These are phyloP conservation scores for Pseudococcus longispinus DNA, from an alignment of 2,888 invertebrate genomes.

Conservation along the genomic window DNA sequence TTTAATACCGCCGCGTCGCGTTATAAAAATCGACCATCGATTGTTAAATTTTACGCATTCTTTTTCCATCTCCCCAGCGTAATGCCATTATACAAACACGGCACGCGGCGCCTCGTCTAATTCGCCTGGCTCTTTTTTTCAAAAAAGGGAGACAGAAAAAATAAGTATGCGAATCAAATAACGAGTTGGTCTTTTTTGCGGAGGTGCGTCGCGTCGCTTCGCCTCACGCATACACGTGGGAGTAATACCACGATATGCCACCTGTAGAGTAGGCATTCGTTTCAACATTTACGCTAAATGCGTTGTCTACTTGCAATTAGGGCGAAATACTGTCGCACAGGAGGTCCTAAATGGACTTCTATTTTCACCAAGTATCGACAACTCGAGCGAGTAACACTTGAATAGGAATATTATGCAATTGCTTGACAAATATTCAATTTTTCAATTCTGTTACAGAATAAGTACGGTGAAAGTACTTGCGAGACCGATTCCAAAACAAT, in stretches of 20 bases:
- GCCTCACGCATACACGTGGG: background rate
- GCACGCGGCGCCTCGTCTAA: background rate
- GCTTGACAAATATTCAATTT: too few relatives aligned
- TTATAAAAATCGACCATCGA: background rate
- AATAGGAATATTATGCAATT: too few relatives aligned
- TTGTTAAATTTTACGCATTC: background rate
- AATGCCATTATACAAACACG: background rate
- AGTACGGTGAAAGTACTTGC: too few relatives aligned
- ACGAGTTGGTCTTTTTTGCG: background rate
- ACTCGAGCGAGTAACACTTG: too few relatives aligned
- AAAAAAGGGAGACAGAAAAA: background rate
- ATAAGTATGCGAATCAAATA: background rate
- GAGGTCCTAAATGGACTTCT: background rate
- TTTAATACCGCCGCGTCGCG: background rate
- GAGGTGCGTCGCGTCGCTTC: background rate
- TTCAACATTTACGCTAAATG: background rate
- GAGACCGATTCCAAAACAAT: too few relatives aligned
- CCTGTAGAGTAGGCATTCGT: background rate
- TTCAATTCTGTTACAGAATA: too few relatives aligned
- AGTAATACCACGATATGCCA: background rate
- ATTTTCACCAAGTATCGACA: too few relatives aligned
- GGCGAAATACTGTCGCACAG: background rate
- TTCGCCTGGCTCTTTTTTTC: background rate
- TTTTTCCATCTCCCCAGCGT: background rate
- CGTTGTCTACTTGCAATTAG: background rate